Base-by-base conservation (phyloP, 92 coral and sea anemone species). In the Anthopleura xanthogrammica region DNA sequence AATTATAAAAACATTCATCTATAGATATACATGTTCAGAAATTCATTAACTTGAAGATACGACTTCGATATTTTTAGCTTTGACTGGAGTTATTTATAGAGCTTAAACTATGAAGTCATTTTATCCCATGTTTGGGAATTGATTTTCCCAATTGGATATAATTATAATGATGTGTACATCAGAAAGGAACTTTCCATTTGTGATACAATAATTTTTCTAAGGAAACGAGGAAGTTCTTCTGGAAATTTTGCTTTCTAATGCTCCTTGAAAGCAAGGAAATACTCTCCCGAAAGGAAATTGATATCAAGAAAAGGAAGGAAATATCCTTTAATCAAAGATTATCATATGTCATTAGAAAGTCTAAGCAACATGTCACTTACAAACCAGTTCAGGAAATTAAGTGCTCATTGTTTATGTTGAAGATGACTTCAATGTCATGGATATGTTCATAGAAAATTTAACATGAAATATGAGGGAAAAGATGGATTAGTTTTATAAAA, bases 401-500 rank as follows among this genome's bases (percentile, higher is more conserved):
- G 36, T 5, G 0, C 12, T 29, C 4, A 23, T 11, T 68, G 74
- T 68, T 68, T 68, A 68, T 23, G 41, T 5, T 29, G 16, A 36
- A 36, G 43, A n/a, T 62, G 5, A 36, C 24, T 68, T 68, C 42
- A 68, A 23, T 20, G 70, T 62, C 43, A 12, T n/a, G 16, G 16
- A 29, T 10, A 29, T 68, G 10, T 62, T 62, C 29, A 23, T 42
- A 2, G 17, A 20, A 62, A 4, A 20, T 58, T 29, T 29, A 68
- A 68, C 74, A 68, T 42, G 17, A 24, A 68, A 23, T 7, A 13
- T 6, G 14, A 68, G 16, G 16, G 5, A 29, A 36, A 68, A 68
- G 74, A 68, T 10, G 7, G 12, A 68, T 68, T 68, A 68, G 74
- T 68, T 68, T 68, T 68, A 68, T 68, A 68, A 23, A 68, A 68